Percentiles rank a stretch among this genome's conserved stretches.
These are phyloP conservation scores for Drosophila navojoa DNA, from an alignment of 1,140 invertebrate genomes.

Conservation along the genomic window DNA sequence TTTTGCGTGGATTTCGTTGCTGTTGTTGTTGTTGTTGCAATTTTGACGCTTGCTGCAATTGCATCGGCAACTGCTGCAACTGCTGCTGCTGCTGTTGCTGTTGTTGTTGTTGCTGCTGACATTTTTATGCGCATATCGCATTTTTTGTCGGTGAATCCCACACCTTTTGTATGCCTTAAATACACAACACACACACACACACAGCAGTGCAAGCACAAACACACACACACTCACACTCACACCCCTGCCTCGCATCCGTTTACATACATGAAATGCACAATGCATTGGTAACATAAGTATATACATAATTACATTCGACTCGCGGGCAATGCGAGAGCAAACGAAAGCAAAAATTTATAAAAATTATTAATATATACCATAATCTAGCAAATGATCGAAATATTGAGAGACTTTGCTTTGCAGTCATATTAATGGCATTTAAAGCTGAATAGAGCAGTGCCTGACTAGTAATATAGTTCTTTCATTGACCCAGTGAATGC, in stretches of 20 bases:
- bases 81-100: slow-evolving; percentile 16
- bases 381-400: neutral
- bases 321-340: neutral
- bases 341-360: neutral
- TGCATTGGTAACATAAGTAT: slow-evolving; percentile 26
- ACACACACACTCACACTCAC: neutral
- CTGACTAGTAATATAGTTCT: too few species aligned
- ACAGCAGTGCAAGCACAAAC: neutral
- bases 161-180: slow-evolving; percentile 57
- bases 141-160: slow-evolving; percentile 77
- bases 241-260: neutral
- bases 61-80: slow-evolving; percentile 45
- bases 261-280: slow-evolving; percentile 8
- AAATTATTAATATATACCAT: slow-evolving; percentile 11
- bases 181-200: slow-evolving; percentile 22
- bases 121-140: slow-evolving; percentile 72
- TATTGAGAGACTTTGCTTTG: neutral
- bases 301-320: slow-evolving; percentile 35
- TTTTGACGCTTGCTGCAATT: slow-evolving; percentile 73
- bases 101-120: slow-evolving; percentile 52
- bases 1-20: slow-evolving; percentile 30
- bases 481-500: too few species aligned
- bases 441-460: too few species aligned
- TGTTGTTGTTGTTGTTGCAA: slow-evolving; percentile 53
- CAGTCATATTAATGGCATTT: too few species aligned